Evolutionary conservation across 2,113 vertebrate species (phyloP).

Genomic region (Meleagris gallopavo): DNA sequence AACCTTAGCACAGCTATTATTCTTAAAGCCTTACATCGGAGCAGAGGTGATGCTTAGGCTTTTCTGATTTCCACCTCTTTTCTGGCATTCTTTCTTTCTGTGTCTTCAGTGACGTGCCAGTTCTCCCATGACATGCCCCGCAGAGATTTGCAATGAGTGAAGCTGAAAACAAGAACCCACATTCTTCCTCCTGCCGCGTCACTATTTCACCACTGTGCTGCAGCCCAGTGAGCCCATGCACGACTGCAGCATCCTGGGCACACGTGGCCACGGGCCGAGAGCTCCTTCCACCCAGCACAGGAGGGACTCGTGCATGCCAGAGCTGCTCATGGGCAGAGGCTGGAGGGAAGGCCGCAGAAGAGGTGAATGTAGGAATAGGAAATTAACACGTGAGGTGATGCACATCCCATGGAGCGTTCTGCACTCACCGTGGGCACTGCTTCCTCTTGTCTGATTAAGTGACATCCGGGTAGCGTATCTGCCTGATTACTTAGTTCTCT

Average conservation of each 20-base stretch:
- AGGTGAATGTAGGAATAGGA: background rate
- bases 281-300: fast-evolving
- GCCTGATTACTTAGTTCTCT: constrained; percentile 16
- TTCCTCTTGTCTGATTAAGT: constrained; percentile 26
- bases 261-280: fast-evolving
- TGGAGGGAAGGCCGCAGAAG: background rate
- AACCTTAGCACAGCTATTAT: background rate
- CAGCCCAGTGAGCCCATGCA: fast-evolving
- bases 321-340: background rate
- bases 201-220: background rate
- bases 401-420: background rate
- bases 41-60: background rate
- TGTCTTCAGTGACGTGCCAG: background rate
- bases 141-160: background rate
- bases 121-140: background rate
- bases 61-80: background rate
- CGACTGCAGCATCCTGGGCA: background rate
- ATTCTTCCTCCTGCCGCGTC: background rate
- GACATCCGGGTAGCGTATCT: constrained; percentile 26
- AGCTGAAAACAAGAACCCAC: background rate
- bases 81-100: background rate
- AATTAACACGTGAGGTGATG: background rate
- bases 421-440: background rate
- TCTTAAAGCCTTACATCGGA: background rate
- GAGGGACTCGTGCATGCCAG: background rate